phyloP scores from a whole-genome alignment of 1,140 invertebrate species.

The Brachionus manjavacas region DNA sequence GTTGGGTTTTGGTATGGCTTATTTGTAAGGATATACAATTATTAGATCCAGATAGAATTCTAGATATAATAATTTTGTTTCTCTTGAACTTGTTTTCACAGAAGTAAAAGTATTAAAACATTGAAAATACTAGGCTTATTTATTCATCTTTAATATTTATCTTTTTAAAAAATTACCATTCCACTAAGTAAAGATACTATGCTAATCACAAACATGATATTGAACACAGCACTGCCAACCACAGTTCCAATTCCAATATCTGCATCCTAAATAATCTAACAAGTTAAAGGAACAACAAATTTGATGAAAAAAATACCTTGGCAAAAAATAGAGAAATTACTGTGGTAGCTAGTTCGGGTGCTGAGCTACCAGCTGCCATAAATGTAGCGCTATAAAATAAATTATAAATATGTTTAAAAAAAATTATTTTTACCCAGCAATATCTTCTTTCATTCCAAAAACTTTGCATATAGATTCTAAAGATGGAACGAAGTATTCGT shows the following conservation, averaged over 20 bases:
- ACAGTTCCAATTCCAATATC: constrained; percentile 37
- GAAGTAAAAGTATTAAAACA: too few species aligned
- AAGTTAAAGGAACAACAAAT: background rate
- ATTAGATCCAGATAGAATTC: too few species aligned
- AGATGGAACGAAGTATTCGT: constrained; percentile 58
- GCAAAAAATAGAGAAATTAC: constrained; percentile 63
- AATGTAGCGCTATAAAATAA: constrained; percentile 66
- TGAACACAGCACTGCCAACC: constrained; percentile 78
- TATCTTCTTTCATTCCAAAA: constrained; percentile 14
- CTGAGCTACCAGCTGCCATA: constrained; percentile 80
- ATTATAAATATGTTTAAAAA: background rate
- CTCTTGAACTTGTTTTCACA: too few species aligned
- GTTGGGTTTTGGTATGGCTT: too few species aligned
- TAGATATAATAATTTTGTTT: too few species aligned
- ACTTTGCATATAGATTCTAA: constrained; percentile 49
- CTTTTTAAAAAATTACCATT: background rate
- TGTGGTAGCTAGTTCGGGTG: constrained; percentile 82
- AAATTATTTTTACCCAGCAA: constrained; percentile 48
- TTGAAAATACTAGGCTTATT: too few species aligned
- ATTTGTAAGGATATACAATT: too few species aligned
- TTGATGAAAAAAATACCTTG: constrained; percentile 44
- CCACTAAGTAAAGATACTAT: constrained; percentile 77
- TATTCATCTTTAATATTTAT: background rate
- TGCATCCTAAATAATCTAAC: background rate
- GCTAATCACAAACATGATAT: constrained; percentile 88